Evolutionary conservation across 1,140 invertebrate species (phyloP).

Genomic region (Dreissena rostriformis): DNA sequence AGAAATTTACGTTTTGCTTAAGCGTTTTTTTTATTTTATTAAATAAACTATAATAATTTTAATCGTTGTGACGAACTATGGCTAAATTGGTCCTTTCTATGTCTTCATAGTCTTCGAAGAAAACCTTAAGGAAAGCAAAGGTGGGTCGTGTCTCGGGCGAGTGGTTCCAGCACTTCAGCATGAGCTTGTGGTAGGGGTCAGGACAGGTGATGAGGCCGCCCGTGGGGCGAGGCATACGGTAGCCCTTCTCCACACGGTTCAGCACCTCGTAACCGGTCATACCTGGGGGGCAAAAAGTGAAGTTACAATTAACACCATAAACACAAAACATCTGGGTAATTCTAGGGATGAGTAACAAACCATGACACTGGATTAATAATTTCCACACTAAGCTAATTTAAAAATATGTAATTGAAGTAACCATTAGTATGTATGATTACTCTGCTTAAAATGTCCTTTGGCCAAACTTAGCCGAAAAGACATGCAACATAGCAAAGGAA

Average conservation of each 20-base stretch:
- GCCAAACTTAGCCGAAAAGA: too few relatives aligned
- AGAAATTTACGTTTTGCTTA: too few relatives aligned
- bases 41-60: neutral
- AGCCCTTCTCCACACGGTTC: constrained; percentile 96
- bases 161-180: constrained; percentile 82
- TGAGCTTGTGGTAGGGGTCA: constrained; percentile 90
- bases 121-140: constrained; percentile 98
- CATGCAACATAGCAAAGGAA: too few relatives aligned
- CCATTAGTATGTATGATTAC: too few relatives aligned
- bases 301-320: neutral
- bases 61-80: constrained; percentile 41
- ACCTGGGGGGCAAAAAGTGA: constrained; percentile 59
- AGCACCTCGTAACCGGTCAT: constrained; percentile 91
- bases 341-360: too few relatives aligned
- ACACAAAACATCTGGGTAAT: neutral
- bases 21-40: too few relatives aligned
- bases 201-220: constrained; percentile 85
- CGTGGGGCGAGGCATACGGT: constrained; percentile 93
- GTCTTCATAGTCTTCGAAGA: constrained; percentile 98
- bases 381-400: too few relatives aligned
- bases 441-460: too few relatives aligned
- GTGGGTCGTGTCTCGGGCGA: constrained; percentile 97
- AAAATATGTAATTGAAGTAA: too few relatives aligned
- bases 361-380: too few relatives aligned
- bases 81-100: constrained; percentile 92